phyloP scores from a whole-genome alignment of 2,888 invertebrate species.

The Melanophora roralis region DNA sequence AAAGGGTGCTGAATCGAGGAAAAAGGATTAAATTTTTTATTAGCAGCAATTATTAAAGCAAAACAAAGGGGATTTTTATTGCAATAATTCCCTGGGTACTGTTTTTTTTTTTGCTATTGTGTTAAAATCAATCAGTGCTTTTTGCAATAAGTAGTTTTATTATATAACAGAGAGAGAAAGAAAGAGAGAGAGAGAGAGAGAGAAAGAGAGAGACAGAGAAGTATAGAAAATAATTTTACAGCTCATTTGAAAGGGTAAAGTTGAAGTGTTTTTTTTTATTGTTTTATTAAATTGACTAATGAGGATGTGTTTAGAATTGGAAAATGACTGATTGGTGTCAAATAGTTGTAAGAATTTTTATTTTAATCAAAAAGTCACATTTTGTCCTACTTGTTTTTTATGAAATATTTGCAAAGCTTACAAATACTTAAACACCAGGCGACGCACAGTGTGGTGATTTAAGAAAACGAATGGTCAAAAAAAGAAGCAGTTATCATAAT shows the following conservation, averaged over 20 bases:
- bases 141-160: constrained; percentile 18
- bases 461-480: too few relatives aligned
- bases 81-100: background rate
- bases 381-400: too few relatives aligned
- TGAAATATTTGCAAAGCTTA: too few relatives aligned
- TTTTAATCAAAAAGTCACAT: background rate
- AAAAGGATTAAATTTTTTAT: constrained; percentile 15
- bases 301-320: background rate
- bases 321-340: constrained; percentile 7
- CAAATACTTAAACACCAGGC: too few relatives aligned
- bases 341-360: background rate
- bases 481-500: too few relatives aligned
- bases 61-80: constrained; percentile 3
- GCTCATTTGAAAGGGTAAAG: constrained; percentile 21
- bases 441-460: too few relatives aligned
- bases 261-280: constrained; percentile 19
- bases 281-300: constrained; percentile 14
- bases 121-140: constrained; percentile 9
- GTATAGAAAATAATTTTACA: constrained; percentile 2
- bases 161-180: background rate
- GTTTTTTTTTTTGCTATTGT: background rate
- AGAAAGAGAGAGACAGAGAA: too few relatives aligned
- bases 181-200: too few relatives aligned
- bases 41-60: constrained; percentile 29
- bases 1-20: constrained; percentile 18